Conservation (phyloP, 92 coral and sea anemone species). For the Actinostola sp. region DNA sequence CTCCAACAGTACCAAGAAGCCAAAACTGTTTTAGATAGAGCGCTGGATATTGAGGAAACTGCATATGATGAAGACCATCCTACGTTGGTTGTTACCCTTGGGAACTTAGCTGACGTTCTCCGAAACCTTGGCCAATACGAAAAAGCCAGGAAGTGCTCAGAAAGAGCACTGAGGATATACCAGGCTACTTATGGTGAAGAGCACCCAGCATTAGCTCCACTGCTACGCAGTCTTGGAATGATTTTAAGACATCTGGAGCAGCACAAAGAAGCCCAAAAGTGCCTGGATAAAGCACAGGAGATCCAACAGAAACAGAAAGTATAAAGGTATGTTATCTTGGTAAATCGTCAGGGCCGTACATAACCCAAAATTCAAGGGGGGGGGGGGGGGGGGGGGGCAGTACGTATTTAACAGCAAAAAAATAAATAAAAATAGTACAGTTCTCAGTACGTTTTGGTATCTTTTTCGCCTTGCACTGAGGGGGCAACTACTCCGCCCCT, state of each 20-base stretch:
- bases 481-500: too few relatives aligned
- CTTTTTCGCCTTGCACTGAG: too few relatives aligned
- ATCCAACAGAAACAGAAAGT: neutral
- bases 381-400: too few relatives aligned
- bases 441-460: too few relatives aligned
- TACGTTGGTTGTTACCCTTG: neutral
- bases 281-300: neutral
- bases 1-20: slow-evolving; percentile 12
- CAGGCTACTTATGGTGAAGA: slow-evolving; percentile 1
- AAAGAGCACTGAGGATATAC: slow-evolving; percentile 13
- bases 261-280: slow-evolving; percentile 6
- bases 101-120: neutral
- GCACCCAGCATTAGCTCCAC: slow-evolving; percentile 2
- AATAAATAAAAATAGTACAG: too few relatives aligned
- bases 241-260: neutral
- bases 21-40: neutral
- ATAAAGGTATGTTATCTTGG: too few relatives aligned
- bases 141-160: slow-evolving; percentile 2
- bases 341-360: too few relatives aligned
- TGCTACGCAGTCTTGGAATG: neutral
- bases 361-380: too few relatives aligned
- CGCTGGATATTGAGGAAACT: neutral
- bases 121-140: neutral
- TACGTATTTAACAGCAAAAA: too few relatives aligned
- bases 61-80: slow-evolving; percentile 7